These are phyloP conservation scores for Oxystoma pomonae DNA, from an alignment of 2,888 invertebrate species.

Conservation along the genomic window DNA sequence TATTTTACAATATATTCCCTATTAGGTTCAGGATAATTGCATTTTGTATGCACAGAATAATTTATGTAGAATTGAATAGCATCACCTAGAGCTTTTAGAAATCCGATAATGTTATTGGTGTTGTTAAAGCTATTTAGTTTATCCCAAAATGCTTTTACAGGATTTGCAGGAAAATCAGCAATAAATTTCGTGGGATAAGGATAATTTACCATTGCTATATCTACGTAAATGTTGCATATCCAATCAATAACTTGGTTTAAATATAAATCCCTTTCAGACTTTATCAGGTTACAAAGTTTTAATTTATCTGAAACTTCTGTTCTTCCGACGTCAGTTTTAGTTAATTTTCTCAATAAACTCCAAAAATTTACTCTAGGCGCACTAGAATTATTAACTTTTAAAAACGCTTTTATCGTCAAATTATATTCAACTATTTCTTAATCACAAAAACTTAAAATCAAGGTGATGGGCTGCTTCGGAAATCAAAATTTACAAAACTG, in stretches of 20 bases:
- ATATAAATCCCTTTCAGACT: slow-evolving; percentile 51
- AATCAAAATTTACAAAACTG: slow-evolving; percentile 67
- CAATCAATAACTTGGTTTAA: slow-evolving; percentile 61
- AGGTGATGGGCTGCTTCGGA: slow-evolving; percentile 84
- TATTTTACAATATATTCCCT: slow-evolving; percentile 59
- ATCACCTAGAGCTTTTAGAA: slow-evolving; percentile 61
- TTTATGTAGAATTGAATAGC: slow-evolving; percentile 78
- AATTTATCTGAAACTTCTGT: slow-evolving; percentile 67
- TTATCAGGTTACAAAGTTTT: slow-evolving; percentile 71
- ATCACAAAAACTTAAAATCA: too few species aligned
- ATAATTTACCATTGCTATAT: slow-evolving; percentile 94
- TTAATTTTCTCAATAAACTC: slow-evolving; percentile 64
- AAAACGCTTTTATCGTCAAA: too few species aligned
- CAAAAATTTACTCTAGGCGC: slow-evolving; percentile 74
- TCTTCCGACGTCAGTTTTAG: slow-evolving; percentile 32
- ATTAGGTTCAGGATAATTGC: slow-evolving; percentile 61
- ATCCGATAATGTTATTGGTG: slow-evolving; percentile 43
- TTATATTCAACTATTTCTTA: too few species aligned
- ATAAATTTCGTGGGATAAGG: slow-evolving; percentile 86
- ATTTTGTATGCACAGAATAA: slow-evolving; percentile 67
- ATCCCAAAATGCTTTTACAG: slow-evolving; percentile 65
- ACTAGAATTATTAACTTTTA: too few species aligned
- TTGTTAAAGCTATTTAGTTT: slow-evolving; percentile 43
- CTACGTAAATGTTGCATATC: slow-evolving; percentile 68
- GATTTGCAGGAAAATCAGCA: slow-evolving; percentile 77